Evolutionary conservation across 2,888 invertebrate species (phyloP).

Genomic region (Andrena bucephala): DNA sequence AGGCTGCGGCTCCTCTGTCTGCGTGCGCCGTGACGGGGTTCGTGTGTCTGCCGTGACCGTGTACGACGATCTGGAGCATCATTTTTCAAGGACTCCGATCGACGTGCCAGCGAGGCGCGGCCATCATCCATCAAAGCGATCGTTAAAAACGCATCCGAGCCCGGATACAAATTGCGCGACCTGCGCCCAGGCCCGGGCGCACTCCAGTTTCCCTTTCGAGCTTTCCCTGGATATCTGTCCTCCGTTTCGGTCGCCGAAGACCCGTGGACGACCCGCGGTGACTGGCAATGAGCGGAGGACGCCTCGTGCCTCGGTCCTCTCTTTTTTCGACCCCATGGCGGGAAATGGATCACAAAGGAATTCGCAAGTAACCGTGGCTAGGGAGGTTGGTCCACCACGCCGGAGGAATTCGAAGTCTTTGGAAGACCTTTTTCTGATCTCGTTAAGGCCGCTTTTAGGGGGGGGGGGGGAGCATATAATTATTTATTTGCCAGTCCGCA

Average conservation of each 20-base stretch:
- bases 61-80: slow-evolving; percentile 72
- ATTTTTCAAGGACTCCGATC: slow-evolving; percentile 82
- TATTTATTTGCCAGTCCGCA: not conserved
- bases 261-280: slow-evolving; percentile 43
- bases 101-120: slow-evolving; percentile 70
- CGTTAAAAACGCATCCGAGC: slow-evolving; percentile 81
- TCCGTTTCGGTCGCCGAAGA: not conserved
- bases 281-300: slow-evolving; percentile 24
- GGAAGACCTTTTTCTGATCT: slow-evolving; percentile 8
- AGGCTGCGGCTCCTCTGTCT: not conserved
- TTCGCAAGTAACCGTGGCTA: slow-evolving; percentile 34
- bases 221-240: slow-evolving; percentile 46
- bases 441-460: not conserved
- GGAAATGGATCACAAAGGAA: slow-evolving; percentile 48
- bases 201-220: slow-evolving; percentile 42
- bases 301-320: slow-evolving; percentile 50
- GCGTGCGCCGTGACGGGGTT: slow-evolving; percentile 20
- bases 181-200: slow-evolving; percentile 43
- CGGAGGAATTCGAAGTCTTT: not conserved
- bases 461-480: not conserved
- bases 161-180: slow-evolving; percentile 74
- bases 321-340: slow-evolving; percentile 22
- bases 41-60: slow-evolving; percentile 47
- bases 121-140: slow-evolving; percentile 81
- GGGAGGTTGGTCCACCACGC: not conserved